Evolutionary conservation across 2,113 vertebrate species (phyloP).

Genomic region (Bufo bufo): DNA sequence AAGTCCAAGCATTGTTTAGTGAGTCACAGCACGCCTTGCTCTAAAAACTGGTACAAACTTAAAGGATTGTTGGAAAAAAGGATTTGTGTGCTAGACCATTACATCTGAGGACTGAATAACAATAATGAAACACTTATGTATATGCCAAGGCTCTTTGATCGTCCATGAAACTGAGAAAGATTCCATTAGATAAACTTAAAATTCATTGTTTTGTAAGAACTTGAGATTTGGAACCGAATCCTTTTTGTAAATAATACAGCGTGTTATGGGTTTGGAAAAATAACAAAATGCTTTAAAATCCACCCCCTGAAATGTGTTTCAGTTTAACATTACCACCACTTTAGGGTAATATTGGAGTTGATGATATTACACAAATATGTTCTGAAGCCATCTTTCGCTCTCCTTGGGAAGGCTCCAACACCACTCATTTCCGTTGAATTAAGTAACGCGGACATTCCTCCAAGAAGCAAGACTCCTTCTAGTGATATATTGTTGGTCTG

Average conservation of each 20-base stretch:
- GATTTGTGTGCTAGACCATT: background rate
- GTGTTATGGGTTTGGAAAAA: conserved; percentile 36
- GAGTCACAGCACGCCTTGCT: background rate
- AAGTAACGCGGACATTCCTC: conserved; percentile 3
- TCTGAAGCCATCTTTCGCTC: conserved; percentile 29
- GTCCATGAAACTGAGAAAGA: background rate
- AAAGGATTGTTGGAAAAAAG: background rate
- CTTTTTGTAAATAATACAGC: conserved; percentile 31
- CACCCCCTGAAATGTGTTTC: conserved; percentile 49
- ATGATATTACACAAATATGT: conserved; percentile 36
- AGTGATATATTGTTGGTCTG: background rate
- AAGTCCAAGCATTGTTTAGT: background rate
- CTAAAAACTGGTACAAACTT: background rate
- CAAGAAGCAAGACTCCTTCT: conserved; percentile 48
- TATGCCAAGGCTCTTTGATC: background rate
- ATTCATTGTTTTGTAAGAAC: conserved; percentile 4
- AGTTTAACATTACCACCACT: conserved; percentile 49
- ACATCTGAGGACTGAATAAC: background rate
- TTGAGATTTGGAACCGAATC: conserved; percentile 5
- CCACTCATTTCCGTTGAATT: conserved; percentile 15
- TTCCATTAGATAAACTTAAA: conserved; percentile 10
- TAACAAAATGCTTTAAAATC: conserved; percentile 36
- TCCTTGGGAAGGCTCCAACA: conserved; percentile 46
- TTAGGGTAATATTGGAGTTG: conserved; percentile 27
- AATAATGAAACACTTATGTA: conserved; percentile 6